Evolutionary conservation across 2,113 vertebrate genomes (phyloP).

Genomic region (Cathartes aura): DNA sequence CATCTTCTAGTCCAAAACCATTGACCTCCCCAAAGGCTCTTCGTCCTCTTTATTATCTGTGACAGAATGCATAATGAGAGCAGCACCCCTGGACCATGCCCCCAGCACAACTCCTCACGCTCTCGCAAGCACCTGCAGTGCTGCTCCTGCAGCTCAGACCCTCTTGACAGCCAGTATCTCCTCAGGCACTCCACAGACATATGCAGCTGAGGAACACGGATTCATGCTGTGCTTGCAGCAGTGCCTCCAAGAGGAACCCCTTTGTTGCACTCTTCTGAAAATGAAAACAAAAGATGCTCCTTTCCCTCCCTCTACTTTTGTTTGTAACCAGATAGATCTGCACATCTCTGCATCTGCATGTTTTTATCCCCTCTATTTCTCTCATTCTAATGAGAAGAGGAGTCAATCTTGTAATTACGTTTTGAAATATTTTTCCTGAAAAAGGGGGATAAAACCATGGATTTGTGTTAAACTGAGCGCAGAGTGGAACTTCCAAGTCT

Average conservation of each 20-base stretch:
- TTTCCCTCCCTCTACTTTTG: background rate
- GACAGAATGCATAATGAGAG: fast-evolving
- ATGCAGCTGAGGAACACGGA: background rate
- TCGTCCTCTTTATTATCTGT: background rate
- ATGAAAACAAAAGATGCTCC: background rate
- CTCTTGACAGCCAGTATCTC: fast-evolving
- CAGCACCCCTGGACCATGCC: background rate
- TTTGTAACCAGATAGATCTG: background rate
- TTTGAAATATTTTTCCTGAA: background rate
- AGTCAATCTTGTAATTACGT: background rate
- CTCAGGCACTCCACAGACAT: fast-evolving
- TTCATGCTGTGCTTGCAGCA: background rate
- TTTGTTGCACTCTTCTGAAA: background rate
- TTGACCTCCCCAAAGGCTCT: background rate
- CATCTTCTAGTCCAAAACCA: background rate
- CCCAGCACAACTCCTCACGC: background rate
- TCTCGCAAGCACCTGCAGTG: fast-evolving
- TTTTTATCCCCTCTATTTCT: background rate
- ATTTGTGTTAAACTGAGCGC: background rate
- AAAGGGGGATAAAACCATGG: background rate
- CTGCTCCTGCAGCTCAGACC: background rate
- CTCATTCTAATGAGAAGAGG: background rate
- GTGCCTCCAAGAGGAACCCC: background rate
- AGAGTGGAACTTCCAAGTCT: background rate
- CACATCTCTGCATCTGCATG: background rate